Evolutionary conservation across 2,113 vertebrate species (phyloP), one percentile per base, ranked within the genome.

Genomic region (Colossoma macropomum): DNA sequence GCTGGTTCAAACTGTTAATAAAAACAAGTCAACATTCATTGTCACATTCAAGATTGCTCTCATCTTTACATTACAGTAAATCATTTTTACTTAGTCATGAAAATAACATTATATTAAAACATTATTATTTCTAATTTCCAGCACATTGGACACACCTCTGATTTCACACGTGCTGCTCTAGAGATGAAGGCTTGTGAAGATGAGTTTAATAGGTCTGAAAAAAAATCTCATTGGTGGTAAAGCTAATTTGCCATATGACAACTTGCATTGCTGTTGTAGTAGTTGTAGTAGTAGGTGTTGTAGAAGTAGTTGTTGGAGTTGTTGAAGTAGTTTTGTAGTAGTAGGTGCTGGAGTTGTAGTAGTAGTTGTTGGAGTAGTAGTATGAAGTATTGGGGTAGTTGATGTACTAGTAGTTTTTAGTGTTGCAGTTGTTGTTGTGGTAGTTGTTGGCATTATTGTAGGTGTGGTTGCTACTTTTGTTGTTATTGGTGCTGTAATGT

Each of bases 151-250:
- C 72, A 28, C 3, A 83, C 81, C 63, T 32, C 28, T 32, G 2
- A 0, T 30, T 23, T 15, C 10, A 84, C n/a, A 7, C 0, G 1
- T 0, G 3, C 5, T 17, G 23, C 28, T 73, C 82, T 54, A 0
- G 2, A 0, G 4, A 0, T 66, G 12, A 21, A 84, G 4, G 28
- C 45, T 11, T 16, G 0, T 28, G 75, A 79, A 79, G 41, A 9
- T 54, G 2, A 0, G 66, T 84, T 23, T 72, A 3, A 16, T 10
- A 84, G 28, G 1, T 32, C 11, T 38, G 15, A 0, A 23, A 1
- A 1, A 28, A 84, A 84, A 23, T 5, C 6, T 79, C 82, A 65
- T 60, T 23, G 23, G 75, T 78, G 11, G 68, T 65, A 66, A 79
- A 65, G 3, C 16, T 66, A 12, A 84, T 28, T 2, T 38, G 0